Evolutionary conservation across 2,888 invertebrate species (phyloP), one percentile per base, ranked within the genome.

Genomic region (Parnassius glacialis): DNA sequence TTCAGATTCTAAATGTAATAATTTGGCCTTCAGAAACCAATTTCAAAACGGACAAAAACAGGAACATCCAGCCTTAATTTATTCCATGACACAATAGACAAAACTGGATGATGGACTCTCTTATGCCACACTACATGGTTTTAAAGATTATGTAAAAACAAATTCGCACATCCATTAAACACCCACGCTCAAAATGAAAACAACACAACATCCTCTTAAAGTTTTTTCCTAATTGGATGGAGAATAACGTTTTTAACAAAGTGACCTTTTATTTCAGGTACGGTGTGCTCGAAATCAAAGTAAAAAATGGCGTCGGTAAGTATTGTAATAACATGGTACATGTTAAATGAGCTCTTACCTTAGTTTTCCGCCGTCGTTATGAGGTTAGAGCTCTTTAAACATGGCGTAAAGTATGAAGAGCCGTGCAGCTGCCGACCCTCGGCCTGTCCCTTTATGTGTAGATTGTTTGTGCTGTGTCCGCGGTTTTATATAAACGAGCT

Each of bases 331-430:
- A 41, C 25, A 11, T 43, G 16, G 50, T 56, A 52, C 51, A 61
- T 61, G 43, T 61, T 56, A 56, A 61, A 61, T 61, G 61, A 61
- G 56, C 51, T 34, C 61, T 61, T 56, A 41, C 44, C 54, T 41
- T 51, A 42, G 50, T 42, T 25, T 59, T 13, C 43, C 43, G 54
- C 57, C 51, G 13, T 52, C 43, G 42, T 61, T 61, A 61, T 51
- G 61, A 61, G 61, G 61, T 61, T 61, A 61, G 51, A 20, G 61
- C 61, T 61, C 55, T 61, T 60, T 48, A 51, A 55, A 61, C 61
- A 61, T 42, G 55, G 50, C 50, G 42, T 34, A 43, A 52, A 59
- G 42, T 53, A 47, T 41, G 59, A 55, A 54, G 53, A 43, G 48
- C 48, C 10, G 50, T 53, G 52, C 52, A 53, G 52, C 54, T 7